Base-by-base conservation (phyloP, 2,888 invertebrate species). In the Octonoba sinensis region DNA sequence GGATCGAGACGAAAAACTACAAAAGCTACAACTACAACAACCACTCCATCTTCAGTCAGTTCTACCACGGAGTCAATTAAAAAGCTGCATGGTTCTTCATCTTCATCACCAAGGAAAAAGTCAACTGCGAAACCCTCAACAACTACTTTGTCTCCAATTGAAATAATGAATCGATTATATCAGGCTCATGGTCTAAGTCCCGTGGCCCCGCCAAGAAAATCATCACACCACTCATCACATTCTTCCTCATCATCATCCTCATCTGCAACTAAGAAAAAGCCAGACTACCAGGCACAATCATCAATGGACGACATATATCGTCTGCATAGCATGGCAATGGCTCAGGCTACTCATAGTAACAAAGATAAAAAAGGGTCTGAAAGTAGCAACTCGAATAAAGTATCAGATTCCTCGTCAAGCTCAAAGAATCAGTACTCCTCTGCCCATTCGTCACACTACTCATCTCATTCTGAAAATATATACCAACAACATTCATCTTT, bases 81-180 rank as follows among this genome's bases (percentile, higher is more conserved):
- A 22, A 69, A 62, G 54, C 59, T 47, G 44, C 27, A 74, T 4
- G 16, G 11, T 12, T 15, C n/a, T 16, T 22, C 46, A 20, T 54
- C 69, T 12, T n/a, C 20, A 57, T 20, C 57, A 18, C 22, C 57
- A 20, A 57, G 20, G 18, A 62, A 44, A 44, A 36, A 44, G 44
- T 44, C 44, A n/a, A 62, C 2, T 18, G 44, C 44, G 8, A 62
- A 18, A 44, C 36, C 62, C 3, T 27, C 75, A 22, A 75, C 82
- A 22, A 82, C 82, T 4, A 82, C 82, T 3, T 47, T 75, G 1
- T 82, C 82, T 16, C 82, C 82, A 3, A 44, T 66, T 3, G 82
- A 82, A 46, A 75, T 82, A 11, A 82, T 82, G 82, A 75, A 82
- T 44, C 69, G 71, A 51, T 46, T 82, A 16, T 82, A 82, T 46